Evolutionary conservation across 2,113 vertebrate genomes (phyloP).

Genomic region (Percopsis transmontana): DNA sequence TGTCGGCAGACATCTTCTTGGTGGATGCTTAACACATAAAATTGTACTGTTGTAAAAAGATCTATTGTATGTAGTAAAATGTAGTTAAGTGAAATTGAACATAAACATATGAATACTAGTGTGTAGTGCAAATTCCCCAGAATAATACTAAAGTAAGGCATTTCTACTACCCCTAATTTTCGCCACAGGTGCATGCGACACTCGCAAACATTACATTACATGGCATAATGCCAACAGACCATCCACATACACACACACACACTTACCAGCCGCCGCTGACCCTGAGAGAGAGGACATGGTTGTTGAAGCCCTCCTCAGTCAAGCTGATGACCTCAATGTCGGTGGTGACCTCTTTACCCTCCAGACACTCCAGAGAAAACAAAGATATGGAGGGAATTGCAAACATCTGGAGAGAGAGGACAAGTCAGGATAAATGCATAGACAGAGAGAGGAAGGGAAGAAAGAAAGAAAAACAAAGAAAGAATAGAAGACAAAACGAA

Average conservation of each 20-base stretch:
- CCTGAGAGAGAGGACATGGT: conserved; percentile 87
- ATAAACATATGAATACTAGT: too few species aligned
- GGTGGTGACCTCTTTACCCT: conserved; percentile 89
- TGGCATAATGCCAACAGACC: not conserved
- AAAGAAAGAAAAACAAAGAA: not conserved
- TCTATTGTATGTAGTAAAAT: too few species aligned
- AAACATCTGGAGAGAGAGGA: conserved; percentile 76
- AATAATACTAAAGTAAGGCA: too few species aligned
- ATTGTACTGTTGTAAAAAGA: too few species aligned
- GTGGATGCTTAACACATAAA: too few species aligned
- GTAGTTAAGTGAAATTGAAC: too few species aligned
- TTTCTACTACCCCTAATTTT: too few species aligned
- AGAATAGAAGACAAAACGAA: not conserved
- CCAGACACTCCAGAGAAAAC: conserved; percentile 89
- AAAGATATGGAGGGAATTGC: conserved; percentile 88
- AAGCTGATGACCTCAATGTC: conserved; percentile 81
- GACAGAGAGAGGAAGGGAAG: not conserved
- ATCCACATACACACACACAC: conserved; percentile 8
- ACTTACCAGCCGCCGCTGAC: conserved; percentile 89
- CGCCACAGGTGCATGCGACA: too few species aligned
- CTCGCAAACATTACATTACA: too few species aligned
- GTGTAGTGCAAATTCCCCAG: too few species aligned
- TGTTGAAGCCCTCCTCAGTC: conserved; percentile 87
- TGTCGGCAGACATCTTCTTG: too few species aligned
- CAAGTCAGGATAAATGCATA: not conserved